Conservation (phyloP, 2,888 invertebrate species). For the Crocallis elinguaria region DNA sequence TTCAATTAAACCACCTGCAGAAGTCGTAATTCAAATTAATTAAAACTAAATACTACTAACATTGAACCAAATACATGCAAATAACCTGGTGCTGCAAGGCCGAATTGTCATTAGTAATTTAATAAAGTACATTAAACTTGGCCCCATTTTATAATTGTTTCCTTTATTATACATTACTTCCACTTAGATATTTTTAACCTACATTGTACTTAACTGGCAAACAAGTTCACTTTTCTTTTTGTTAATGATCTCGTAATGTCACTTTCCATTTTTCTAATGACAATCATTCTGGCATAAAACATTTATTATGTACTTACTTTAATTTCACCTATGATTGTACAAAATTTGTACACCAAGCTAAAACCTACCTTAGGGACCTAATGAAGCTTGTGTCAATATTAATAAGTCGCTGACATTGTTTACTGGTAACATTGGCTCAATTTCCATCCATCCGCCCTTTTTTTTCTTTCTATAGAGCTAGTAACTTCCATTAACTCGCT, state of each 20-base stretch:
- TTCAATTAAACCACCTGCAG: conserved; percentile 24
- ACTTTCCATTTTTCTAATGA: conserved; percentile 18
- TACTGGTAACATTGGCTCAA: too few species aligned
- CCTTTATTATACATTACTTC: conserved; percentile 27
- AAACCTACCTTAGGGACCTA: too few species aligned
- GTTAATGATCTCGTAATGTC: neutral
- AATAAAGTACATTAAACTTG: conserved; percentile 29
- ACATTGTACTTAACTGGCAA: neutral
- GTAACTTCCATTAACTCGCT: too few species aligned
- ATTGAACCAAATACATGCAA: conserved; percentile 36
- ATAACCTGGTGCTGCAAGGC: conserved; percentile 26
- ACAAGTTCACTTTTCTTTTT: conserved; percentile 4
- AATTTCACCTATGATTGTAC: too few species aligned
- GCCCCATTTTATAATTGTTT: conserved; percentile 37
- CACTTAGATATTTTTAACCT: conserved; percentile 13
- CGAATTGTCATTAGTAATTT: conserved; percentile 19
- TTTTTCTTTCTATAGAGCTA: too few species aligned
- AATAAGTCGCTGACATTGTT: too few species aligned
- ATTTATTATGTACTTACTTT: too few species aligned
- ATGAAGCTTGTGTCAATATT: too few species aligned
- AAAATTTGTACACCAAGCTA: too few species aligned
- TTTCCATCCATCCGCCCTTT: too few species aligned
- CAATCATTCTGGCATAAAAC: neutral
- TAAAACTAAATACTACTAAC: conserved; percentile 14
- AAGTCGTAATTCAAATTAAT: conserved; percentile 21